Percentiles rank a stretch among this genome's conserved stretches.
phyloP scores from a whole-genome alignment of 2,888 invertebrate genomes.

The Drosophila conformis region DNA sequence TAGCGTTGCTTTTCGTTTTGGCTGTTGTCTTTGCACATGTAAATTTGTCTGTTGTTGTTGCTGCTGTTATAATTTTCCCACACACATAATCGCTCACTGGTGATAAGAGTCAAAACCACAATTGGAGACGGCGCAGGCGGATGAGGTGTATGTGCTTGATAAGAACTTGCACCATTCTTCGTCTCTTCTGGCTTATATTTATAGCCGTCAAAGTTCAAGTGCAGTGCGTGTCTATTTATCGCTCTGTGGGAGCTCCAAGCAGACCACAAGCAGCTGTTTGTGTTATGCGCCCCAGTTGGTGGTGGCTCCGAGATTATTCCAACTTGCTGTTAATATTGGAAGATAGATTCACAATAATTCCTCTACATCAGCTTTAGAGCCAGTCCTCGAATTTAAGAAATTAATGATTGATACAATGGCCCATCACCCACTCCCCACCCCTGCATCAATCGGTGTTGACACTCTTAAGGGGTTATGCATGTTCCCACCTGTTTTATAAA shows the following conservation, averaged over 20 bases:
- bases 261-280: conserved; percentile 27
- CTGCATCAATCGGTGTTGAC: neutral
- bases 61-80: conserved; percentile 44
- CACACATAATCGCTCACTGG: conserved; percentile 25
- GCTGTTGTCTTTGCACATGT: conserved; percentile 32
- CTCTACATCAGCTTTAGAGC: neutral
- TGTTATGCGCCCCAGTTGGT: conserved; percentile 40
- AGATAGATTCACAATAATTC: neutral
- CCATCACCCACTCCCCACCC: neutral
- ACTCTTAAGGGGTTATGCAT: neutral
- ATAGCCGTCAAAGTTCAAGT: conserved; percentile 57
- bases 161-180: conserved; percentile 1
- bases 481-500: neutral
- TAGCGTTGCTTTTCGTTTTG: conserved; percentile 5
- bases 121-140: neutral
- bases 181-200: conserved; percentile 28
- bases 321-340: neutral
- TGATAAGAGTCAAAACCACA: conserved; percentile 34
- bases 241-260: conserved; percentile 54
- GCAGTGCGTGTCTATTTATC: conserved; percentile 44
- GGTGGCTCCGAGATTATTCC: conserved; percentile 12
- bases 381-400: neutral
- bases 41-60: conserved; percentile 19
- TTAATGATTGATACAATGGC: neutral
- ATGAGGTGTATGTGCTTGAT: conserved; percentile 37